Percentiles rank a stretch among this genome's conserved stretches.
These are phyloP conservation scores for Unio pictorum DNA, from an alignment of 2,888 invertebrate species.

Conservation along the genomic window DNA sequence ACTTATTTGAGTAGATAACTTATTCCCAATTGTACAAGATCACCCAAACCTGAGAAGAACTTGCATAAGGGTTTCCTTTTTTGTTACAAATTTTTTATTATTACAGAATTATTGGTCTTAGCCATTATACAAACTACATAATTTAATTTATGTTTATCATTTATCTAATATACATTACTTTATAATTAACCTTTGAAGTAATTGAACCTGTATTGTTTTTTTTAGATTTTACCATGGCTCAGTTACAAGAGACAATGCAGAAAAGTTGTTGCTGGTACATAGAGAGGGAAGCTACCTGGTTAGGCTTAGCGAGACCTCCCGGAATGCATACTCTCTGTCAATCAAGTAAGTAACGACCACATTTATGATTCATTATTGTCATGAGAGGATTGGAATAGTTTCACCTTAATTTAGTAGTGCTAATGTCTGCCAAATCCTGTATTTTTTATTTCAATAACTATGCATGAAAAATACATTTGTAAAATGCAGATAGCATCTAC, in stretches of 20 bases:
- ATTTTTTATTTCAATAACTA: background rate
- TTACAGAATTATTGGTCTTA: no score
- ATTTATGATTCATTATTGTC: background rate
- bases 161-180: no score
- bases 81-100: no score
- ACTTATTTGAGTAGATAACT: no score
- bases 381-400: background rate
- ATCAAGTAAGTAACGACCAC: slow-evolving; percentile 84
- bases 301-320: slow-evolving; percentile 92
- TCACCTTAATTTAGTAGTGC: no score
- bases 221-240: slow-evolving; percentile 92
- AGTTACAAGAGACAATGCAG: slow-evolving; percentile 91
- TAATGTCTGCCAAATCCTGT: background rate
- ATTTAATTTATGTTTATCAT: no score
- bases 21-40: no score
- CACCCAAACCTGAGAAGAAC: no score
- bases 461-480: no score
- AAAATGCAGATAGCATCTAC: no score
- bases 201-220: background rate
- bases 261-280: slow-evolving; percentile 85
- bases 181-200: background rate
- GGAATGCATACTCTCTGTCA: slow-evolving; percentile 93
- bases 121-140: no score
- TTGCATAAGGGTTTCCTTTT: no score
- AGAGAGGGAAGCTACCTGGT: slow-evolving; percentile 95